These are phyloP conservation scores for Schizopygopsis pylzovi DNA, from an alignment of 2,797 vertebrate genomes.

Conservation along the genomic window DNA sequence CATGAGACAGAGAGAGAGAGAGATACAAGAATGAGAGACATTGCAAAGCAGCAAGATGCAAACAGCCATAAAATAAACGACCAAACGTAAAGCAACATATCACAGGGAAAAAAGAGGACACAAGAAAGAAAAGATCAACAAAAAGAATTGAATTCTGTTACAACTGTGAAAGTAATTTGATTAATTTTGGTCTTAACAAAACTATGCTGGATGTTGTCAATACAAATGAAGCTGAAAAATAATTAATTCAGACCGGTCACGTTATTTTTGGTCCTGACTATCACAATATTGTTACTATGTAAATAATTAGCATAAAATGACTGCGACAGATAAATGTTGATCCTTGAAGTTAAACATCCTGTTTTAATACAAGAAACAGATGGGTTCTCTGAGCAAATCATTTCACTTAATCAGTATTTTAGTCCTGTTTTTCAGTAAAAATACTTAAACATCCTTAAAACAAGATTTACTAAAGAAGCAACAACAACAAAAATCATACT, in stretches of 20 bases:
- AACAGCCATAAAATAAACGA: slow-evolving; percentile 68
- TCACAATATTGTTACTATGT: background rate
- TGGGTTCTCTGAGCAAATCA: background rate
- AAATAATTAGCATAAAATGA: background rate
- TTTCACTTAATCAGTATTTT: background rate
- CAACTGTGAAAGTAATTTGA: slow-evolving; percentile 56
- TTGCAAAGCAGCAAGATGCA: slow-evolving; percentile 55
- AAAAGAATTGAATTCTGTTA: slow-evolving; percentile 78
- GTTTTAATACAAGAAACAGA: slow-evolving; percentile 22
- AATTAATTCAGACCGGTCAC: background rate
- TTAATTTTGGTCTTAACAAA: background rate
- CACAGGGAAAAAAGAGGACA: slow-evolving; percentile 71
- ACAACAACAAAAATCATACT: background rate
- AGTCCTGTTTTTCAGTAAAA: background rate
- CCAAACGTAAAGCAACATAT: slow-evolving; percentile 77
- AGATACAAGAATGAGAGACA: slow-evolving; percentile 61
- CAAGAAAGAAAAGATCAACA: slow-evolving; percentile 76
- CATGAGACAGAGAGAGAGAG: slow-evolving; percentile 56
- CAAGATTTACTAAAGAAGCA: background rate
- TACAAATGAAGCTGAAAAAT: background rate
- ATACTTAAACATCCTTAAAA: background rate
- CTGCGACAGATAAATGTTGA: background rate
- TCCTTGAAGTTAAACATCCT: background rate
- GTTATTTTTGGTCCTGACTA: background rate
- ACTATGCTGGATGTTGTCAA: background rate